Base-by-base conservation (phyloP, 2,797 vertebrate species). In the Xyrichtys novacula region DNA sequence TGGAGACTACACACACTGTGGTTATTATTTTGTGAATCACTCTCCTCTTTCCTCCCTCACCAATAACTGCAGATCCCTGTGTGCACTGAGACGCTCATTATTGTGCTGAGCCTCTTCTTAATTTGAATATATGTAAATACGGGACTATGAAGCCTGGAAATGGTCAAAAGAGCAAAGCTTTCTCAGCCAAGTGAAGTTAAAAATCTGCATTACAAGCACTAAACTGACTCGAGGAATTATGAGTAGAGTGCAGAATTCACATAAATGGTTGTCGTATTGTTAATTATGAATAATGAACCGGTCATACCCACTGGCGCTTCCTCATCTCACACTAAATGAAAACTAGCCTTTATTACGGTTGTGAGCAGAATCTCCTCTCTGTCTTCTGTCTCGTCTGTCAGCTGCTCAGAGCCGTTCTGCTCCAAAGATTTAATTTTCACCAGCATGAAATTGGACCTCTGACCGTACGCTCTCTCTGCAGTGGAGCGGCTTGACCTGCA, bases 91-190 rank as follows among this genome's bases (percentile, higher is more conserved):
- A 39, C 55, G 62, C 70, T 76, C 68, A 63, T 84, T 80, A 64
- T 53, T 53, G 59, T 14, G 10, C 46, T 3, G 53, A 74, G 67
- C 38, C 32, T 56, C 53, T 49, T 50, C 68, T 38, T 39, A 2
- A 83, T 87, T 74, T 75, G 11, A 87, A 80, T 84, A 57, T 23
- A 81, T 73, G 65, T 77, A 64, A 85, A 83, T 67, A 60, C 8
- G 29, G 10, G 14, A 34, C 53, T 39, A 39, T n/a, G 28, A 19
- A 39, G 54, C 17, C 55, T 38, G 15, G 20, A 44, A 66, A 60
- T 46, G 57, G 65, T 73, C 32, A 69, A 36, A 73, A 53, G 61
- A 80, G 48, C n/a, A 40, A 46, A 64, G 55, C 32, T 65, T 50
- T 28, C 15, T 61, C 39, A 74, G 44, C 16, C 36, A 50, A 17